Evolutionary conservation across 2,113 vertebrate species (phyloP), one percentile per base, ranked within the genome.

Genomic region (Puntigrus tetrazona): DNA sequence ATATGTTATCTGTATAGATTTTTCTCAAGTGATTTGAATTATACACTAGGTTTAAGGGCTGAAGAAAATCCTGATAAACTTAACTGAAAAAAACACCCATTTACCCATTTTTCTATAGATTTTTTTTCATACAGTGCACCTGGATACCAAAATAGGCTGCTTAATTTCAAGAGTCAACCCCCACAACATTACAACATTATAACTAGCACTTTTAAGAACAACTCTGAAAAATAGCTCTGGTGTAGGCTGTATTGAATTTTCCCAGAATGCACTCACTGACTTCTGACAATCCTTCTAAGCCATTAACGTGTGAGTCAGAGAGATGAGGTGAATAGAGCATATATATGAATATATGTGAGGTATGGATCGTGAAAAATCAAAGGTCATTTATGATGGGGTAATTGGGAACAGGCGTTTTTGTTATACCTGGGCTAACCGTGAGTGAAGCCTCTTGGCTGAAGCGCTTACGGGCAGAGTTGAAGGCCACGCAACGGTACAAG

Each of bases 401-500:
- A 52, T 45, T 80, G 70, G 47, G 31, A 85, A 80, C 74, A 50
- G 10, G 73, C 73, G 29, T 43, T 29, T 38, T 61, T 16, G 50
- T 36, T 25, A 8, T 90, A 99, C 97, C 97, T 97, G 95, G 89
- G 8, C 81, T 91, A 86, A 97, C 93, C 7, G 92, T 93, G 87
- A 99, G 97, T 1, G 87, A 82, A 7, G 96, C 97, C 9, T 94
- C 94, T 1, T 86, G 94, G 94, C 98, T 98, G 92, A 96, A 92
- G 87, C 93, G 94, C 83, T 86, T 96, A 36, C 88, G 85, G 69
- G 94, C 95, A 0, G 94, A 84, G 55, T 97, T 99, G 91, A 93
- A 94, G 6, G 95, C 97, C 73, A 96, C 91, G 0, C 98, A 99
- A 87, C 94, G 96, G 91, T 98, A 99, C 79, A 88, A 55, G 1